phyloP scores from a whole-genome alignment of 2,888 invertebrate genomes.

The Epiblema foenella region DNA sequence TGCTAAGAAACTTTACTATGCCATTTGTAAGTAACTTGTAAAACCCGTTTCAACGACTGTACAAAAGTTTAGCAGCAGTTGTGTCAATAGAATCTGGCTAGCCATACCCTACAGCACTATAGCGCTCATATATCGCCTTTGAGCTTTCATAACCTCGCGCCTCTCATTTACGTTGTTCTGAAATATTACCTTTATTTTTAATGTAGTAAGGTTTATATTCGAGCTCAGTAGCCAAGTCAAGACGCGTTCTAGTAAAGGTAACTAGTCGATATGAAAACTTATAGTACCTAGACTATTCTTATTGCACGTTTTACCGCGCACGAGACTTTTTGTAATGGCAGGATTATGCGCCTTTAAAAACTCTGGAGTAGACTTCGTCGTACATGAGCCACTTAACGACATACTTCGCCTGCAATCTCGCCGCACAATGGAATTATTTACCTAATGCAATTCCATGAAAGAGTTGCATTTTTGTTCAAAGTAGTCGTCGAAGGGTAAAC shows the following conservation, averaged over 20 bases:
- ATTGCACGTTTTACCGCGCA: conserved; percentile 71
- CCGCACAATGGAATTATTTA: conserved; percentile 41
- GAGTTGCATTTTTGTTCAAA: conserved; percentile 35
- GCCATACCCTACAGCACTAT: conserved; percentile 37
- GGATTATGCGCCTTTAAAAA: conserved; percentile 67
- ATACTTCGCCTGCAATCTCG: conserved; percentile 37
- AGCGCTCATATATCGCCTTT: conserved; percentile 27
- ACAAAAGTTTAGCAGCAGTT: conserved; percentile 42
- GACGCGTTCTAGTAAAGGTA: conserved; percentile 8
- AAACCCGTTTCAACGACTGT: conserved; percentile 37
- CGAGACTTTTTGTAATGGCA: conserved; percentile 68
- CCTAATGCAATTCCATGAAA: conserved; percentile 28
- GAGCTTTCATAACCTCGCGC: conserved; percentile 13
- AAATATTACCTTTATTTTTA: neutral
- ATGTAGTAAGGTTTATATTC: conserved; percentile 13
- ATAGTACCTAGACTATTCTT: conserved; percentile 59
- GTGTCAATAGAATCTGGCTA: conserved; percentile 43
- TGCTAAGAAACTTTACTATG: conserved; percentile 34
- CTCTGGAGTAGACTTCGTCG: conserved; percentile 60
- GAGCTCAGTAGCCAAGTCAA: neutral
- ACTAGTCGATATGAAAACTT: conserved; percentile 44
- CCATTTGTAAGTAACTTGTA: conserved; percentile 20
- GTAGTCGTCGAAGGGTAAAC: conserved; percentile 17
- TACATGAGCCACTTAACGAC: conserved; percentile 43
- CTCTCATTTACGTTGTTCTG: neutral